A percentile compares a stretch with the other conserved stretches of the same genome.
These are phyloP conservation scores for Chelonus insularis DNA, from an alignment of 1,140 invertebrate genomes.

Conservation along the genomic window DNA sequence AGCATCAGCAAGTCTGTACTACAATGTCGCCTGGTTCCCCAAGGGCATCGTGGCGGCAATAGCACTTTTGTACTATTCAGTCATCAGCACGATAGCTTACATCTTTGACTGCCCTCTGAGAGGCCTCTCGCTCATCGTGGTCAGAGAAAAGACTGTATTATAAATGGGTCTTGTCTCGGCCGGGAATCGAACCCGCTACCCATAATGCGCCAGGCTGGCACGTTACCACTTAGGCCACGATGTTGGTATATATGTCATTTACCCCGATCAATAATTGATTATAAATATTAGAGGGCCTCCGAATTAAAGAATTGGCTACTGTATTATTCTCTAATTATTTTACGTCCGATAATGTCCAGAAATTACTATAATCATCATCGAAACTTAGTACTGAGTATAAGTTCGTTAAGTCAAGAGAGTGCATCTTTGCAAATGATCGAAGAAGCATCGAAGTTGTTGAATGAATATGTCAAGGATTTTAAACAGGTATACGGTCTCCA, in stretches of 20 bases:
- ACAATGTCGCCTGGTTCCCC: no score
- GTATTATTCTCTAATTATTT: not conserved
- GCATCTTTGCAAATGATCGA: not conserved
- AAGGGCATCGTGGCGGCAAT: no score
- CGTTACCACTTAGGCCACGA: no score
- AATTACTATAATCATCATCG: not conserved
- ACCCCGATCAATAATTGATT: not conserved
- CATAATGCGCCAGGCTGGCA: no score
- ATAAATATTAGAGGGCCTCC: not conserved
- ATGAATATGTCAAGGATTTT: conserved; percentile 13
- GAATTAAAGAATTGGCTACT: not conserved
- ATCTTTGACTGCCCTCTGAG: no score
- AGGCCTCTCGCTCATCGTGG: no score
- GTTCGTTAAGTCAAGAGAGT: not conserved
- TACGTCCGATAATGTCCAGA: not conserved
- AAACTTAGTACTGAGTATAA: not conserved
- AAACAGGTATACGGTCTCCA: conserved; percentile 2
- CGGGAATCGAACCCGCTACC: no score
- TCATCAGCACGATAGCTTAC: no score
- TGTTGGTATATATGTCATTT: not conserved
- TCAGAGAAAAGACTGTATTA: no score
- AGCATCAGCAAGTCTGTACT: no score
- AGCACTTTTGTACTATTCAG: no score
- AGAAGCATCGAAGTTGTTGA: not conserved
- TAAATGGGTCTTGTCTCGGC: no score